Conservation (phyloP, 2,797 vertebrate genomes). For the Momotus momota region DNA sequence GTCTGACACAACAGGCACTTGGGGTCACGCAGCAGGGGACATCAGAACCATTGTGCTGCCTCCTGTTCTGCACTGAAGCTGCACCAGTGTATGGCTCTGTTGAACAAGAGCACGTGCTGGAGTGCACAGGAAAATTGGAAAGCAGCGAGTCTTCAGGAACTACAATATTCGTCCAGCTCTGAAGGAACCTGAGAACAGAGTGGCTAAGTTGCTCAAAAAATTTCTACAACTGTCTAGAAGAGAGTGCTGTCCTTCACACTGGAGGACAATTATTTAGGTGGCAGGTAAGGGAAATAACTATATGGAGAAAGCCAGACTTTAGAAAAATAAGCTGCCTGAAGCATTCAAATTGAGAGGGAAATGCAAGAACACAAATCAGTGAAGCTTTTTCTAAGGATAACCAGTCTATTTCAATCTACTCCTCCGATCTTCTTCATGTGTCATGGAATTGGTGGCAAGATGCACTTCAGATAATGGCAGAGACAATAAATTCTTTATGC, state of each 20-base stretch:
- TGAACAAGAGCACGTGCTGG: background rate
- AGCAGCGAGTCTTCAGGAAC: background rate
- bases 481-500: background rate
- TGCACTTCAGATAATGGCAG: background rate
- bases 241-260: background rate
- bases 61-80: background rate
- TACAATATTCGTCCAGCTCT: background rate
- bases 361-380: background rate
- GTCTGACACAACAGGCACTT: background rate
- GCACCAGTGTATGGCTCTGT: background rate
- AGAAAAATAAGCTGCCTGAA: background rate
- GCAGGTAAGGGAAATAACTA: background rate
- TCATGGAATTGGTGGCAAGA: background rate
- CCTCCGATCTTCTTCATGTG: background rate
- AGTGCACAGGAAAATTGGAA: background rate
- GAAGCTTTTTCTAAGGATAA: background rate
- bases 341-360: background rate
- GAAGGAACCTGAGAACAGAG: background rate
- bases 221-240: background rate
- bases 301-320: background rate
- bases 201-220: background rate
- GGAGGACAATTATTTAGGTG: background rate
- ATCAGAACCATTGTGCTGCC: background rate
- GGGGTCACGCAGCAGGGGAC: background rate
- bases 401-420: background rate